Conservation (phyloP, 1,140 invertebrate species). For the Lepidostoma basale region DNA sequence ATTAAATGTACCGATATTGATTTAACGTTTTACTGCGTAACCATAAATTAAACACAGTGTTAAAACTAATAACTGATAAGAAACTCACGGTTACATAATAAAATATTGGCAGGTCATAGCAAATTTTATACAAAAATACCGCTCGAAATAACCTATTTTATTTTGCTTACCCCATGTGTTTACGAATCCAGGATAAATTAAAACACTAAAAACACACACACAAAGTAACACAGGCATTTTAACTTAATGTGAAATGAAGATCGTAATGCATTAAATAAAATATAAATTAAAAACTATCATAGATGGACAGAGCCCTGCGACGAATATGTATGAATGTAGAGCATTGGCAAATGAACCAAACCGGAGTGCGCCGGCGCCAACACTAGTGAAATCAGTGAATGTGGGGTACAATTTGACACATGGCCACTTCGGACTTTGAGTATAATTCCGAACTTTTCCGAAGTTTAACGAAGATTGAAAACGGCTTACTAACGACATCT, state of each 20-base stretch:
- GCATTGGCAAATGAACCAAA: neutral
- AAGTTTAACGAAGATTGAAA: too few species aligned
- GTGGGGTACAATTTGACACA: too few species aligned
- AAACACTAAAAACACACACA: slow-evolving; percentile 19
- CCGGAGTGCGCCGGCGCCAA: slow-evolving; percentile 4
- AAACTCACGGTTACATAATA: neutral
- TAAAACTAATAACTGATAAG: too few species aligned
- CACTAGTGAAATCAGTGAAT: neutral
- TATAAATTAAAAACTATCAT: slow-evolving; percentile 10
- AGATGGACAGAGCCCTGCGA: neutral
- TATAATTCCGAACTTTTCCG: too few species aligned
- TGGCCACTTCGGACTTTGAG: too few species aligned
- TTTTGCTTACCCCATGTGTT: slow-evolving; percentile 6
- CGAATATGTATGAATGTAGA: neutral
- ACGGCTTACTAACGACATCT: too few species aligned
- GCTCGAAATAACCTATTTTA: slow-evolving; percentile 3
- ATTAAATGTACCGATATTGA: too few species aligned
- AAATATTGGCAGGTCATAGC: neutral
- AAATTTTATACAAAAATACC: slow-evolving; percentile 12
- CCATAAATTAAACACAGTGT: too few species aligned
- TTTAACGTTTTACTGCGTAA: too few species aligned
- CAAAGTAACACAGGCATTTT: slow-evolving; percentile 3
- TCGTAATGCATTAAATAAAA: slow-evolving; percentile 20
- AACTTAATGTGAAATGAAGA: neutral
- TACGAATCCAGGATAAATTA: slow-evolving; percentile 2